Percentiles rank a stretch among this genome's conserved stretches.
Evolutionary conservation across 2,797 vertebrate species (phyloP).

Genomic region (Ciconia nigra): DNA sequence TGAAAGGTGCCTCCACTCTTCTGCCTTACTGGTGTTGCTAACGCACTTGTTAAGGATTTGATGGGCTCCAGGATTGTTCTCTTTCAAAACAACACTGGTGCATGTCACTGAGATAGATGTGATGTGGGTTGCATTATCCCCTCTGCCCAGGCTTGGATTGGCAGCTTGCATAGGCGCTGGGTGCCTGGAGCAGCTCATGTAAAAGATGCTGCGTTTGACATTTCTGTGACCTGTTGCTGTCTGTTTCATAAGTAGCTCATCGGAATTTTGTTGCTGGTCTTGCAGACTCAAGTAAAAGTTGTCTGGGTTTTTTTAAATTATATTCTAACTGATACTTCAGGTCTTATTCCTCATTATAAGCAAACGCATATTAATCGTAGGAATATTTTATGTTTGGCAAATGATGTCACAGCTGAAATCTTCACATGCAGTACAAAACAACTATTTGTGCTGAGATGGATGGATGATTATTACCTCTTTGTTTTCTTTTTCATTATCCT

Average conservation of each 20-base stretch:
- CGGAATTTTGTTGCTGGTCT: not conserved
- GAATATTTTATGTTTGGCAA: not conserved
- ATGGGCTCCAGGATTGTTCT: not conserved
- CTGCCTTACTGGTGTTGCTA: not conserved
- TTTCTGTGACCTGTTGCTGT: not conserved
- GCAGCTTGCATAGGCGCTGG: not conserved
- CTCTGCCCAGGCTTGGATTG: not conserved
- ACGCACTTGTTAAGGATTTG: not conserved
- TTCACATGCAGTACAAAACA: not conserved
- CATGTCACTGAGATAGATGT: not conserved
- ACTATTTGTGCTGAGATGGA: slow-evolving; percentile 43
- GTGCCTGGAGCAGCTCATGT: not conserved
- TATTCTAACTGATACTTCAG: not conserved
- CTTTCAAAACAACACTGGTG: not conserved
- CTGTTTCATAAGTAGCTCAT: not conserved
- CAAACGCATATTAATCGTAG: not conserved
- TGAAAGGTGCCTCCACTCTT: not conserved
- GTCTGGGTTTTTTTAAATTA: not conserved
- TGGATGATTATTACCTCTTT: slow-evolving; percentile 43
- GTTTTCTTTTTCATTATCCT: slow-evolving; percentile 25
- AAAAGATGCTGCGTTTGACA: not conserved
- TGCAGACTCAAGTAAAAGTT: not conserved
- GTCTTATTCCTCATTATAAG: not conserved
- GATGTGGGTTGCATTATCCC: not conserved
- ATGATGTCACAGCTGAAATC: slow-evolving; percentile 2